phyloP scores from a whole-genome alignment of 2,113 vertebrate genomes.

The Platycercus adscitus region DNA sequence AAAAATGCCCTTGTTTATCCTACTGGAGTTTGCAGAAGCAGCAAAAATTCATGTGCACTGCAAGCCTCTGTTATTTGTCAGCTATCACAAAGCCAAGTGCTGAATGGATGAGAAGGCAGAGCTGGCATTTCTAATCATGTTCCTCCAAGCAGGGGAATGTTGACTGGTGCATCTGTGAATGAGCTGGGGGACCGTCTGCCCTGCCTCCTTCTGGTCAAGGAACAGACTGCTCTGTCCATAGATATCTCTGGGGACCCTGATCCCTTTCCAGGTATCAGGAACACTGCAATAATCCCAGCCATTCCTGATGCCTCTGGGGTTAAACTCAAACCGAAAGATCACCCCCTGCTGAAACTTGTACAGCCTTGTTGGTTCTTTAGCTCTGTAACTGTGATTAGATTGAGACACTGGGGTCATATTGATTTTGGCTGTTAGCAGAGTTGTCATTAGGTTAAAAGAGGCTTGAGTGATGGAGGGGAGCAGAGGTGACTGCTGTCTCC shows the following conservation, averaged over 20 bases:
- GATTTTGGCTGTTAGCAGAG: slow-evolving; percentile 47
- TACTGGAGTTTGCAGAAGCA: slow-evolving; percentile 27
- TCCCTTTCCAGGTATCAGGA: not conserved
- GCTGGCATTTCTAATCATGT: not conserved
- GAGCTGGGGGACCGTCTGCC: not conserved
- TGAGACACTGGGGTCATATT: not conserved
- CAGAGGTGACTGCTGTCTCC: slow-evolving; percentile 20
- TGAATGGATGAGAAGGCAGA: not conserved
- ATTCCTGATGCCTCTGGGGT: not conserved
- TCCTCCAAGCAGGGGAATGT: not conserved
- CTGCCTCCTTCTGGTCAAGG: not conserved
- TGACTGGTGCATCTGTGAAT: not conserved
- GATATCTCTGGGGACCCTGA: not conserved
- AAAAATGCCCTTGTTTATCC: slow-evolving; percentile 48
- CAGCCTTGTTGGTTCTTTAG: not conserved
- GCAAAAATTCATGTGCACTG: not conserved
- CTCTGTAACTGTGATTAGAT: slow-evolving; percentile 18
- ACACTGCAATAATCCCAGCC: not conserved
- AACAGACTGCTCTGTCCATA: rapidly evolving
- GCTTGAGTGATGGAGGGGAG: not conserved
- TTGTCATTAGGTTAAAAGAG: slow-evolving; percentile 48
- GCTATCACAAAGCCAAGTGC: not conserved
- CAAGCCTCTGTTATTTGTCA: not conserved
- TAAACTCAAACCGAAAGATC: not conserved
- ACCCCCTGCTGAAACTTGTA: not conserved